Base-by-base conservation (phyloP, 2,888 invertebrate genomes). In the Chydorus sphaericus region DNA sequence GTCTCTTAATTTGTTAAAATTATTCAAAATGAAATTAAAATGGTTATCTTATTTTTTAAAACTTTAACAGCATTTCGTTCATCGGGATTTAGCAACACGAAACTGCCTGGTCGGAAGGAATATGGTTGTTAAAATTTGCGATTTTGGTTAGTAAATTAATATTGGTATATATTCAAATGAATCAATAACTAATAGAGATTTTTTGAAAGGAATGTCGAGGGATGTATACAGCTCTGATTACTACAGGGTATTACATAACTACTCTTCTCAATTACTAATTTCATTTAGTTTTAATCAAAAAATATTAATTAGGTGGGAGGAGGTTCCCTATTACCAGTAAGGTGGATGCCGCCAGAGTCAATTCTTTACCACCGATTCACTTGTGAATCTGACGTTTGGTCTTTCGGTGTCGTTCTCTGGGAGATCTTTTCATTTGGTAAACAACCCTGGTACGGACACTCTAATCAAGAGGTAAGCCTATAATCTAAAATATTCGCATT, bases 281-380 rank as follows among this genome's bases (percentile, higher is more conserved):
- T n/a, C n/a, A n/a, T n/a, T n/a, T n/a, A n/a, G n/a, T n/a, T n/a
- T n/a, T n/a, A n/a, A n/a, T n/a, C n/a, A n/a, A n/a, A 50, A 18
- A 54, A 39, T 58, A n/a, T n/a, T n/a, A n/a, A n/a, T n/a, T n/a
- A 70, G 70, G 83, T 86, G 71, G 85, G 85, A 2, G 86, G 86
- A 2, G 83, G 83, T 31, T 72, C 85, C 48, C 75, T 87, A 52
- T 75, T 92, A 66, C 92, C 93, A 1, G 84, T 93, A 0, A 77
- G 93, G n/a, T 94, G 93, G 93, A 91, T 93, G 91, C 83, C 92
- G 0, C 89, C 90, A 0, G 93, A 94, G 70, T 85, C 89, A 62
- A 83, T 93, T 36, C 77, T 89, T 59, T 91, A 87, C 66, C 90
- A 89, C 26, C 79, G 87, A 48, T 92, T 89, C 69, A 89, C 89